Evolutionary conservation across 2,888 invertebrate species (phyloP), one percentile per base, ranked within the genome.

Genomic region (Cactoblastis cactorum): DNA sequence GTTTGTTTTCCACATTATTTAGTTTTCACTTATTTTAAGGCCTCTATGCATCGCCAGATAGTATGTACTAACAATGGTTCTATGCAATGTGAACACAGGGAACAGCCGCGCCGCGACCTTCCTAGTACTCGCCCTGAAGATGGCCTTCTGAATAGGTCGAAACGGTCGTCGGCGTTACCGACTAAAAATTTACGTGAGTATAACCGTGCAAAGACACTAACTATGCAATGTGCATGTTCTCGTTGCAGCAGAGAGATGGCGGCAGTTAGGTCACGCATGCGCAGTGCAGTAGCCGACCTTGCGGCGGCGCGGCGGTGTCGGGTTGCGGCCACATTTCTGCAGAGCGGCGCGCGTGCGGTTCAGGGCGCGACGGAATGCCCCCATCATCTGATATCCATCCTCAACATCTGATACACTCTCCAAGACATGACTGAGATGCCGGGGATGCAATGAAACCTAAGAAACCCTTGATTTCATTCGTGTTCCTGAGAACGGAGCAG

Each of bases 271-370:
- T 74, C 75, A 74, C 66, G 71, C 74, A 73, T 67, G 81, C 83
- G 81, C 79, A 75, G 80, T 84, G 79, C 88, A 82, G 88, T 85
- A 87, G 87, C 85, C 82, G 87, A 79, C 87, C 88, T 87, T 87
- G 88, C 78, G 68, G 70, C 59, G 69, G 65, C 58, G 69, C 63
- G 72, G 60, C 67, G 74, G 82, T 80, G 73, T 87, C 83, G 60
- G 56, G 73, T 87, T 78, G 71, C 85, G 74, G 67, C 79, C 83
- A 79, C 84, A 87, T 85, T 77, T 77, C 86, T 77, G 83, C 71
- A 69, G 82, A 63, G 71, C 83, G 79, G 70, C 78, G 76, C 83
- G 84, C 87, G 83, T 83, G 85, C 82, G 77, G 77, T 80, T 71
- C 83, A 73, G 61, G 66, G 76, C 82, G 81, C 71, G 71, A 79